These are phyloP conservation scores for Amblyopsis rosae DNA, from an alignment of 2,113 vertebrate species.

Conservation along the genomic window DNA sequence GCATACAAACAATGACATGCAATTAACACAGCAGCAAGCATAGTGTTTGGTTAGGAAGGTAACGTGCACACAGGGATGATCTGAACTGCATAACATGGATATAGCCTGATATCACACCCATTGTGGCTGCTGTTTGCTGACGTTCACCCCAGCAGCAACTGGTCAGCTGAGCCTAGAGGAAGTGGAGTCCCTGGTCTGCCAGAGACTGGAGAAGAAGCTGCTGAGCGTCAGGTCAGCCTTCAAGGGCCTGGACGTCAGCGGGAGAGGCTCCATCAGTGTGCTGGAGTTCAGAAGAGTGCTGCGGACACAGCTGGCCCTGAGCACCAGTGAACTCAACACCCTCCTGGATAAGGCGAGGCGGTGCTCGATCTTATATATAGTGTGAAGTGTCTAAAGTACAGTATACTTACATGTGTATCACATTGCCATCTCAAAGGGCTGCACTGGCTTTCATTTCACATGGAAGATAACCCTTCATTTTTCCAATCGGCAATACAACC, in stretches of 20 bases:
- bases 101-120: background rate
- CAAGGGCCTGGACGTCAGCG: conserved; percentile 43
- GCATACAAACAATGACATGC: too few relatives aligned
- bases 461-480: too few relatives aligned
- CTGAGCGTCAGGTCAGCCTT: conserved; percentile 64
- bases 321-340: conserved; percentile 53
- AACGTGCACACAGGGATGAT: too few relatives aligned
- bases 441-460: too few relatives aligned
- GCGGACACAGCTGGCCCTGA: conserved; percentile 47
- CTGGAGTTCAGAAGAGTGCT: conserved; percentile 50
- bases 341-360: conserved; percentile 62
- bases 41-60: too few relatives aligned
- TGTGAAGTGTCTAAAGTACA: too few relatives aligned
- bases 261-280: conserved; percentile 54
- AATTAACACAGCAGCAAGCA: too few relatives aligned
- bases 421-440: too few relatives aligned
- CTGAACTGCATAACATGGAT: too few relatives aligned
- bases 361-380: too few relatives aligned
- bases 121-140: conserved; percentile 12
- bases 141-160: conserved; percentile 54
- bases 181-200: conserved; percentile 56
- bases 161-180: conserved; percentile 41
- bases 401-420: too few relatives aligned
- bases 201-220: conserved; percentile 50
- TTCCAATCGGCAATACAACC: too few relatives aligned